Evolutionary conservation across 1,140 invertebrate genomes (phyloP).

Genomic region (Lasaia peninsularis): DNA sequence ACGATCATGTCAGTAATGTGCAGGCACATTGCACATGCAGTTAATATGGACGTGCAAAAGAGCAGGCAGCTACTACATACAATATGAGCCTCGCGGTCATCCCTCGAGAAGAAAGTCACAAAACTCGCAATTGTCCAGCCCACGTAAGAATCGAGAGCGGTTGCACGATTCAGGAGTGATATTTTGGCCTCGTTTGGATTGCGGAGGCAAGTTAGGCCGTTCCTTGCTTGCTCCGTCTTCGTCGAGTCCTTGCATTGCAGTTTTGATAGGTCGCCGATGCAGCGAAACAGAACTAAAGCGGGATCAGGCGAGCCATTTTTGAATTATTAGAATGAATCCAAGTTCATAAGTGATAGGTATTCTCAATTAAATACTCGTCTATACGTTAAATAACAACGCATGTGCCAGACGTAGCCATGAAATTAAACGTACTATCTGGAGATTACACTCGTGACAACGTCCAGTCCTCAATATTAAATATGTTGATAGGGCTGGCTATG

Average conservation of each 20-base stretch:
- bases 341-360: too few relatives aligned
- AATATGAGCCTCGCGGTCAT: conserved; percentile 58
- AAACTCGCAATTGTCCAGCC: conserved; percentile 63
- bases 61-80: conserved; percentile 44
- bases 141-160: conserved; percentile 61
- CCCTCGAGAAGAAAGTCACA: conserved; percentile 61
- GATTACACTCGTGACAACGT: too few relatives aligned
- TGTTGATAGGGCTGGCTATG: too few relatives aligned
- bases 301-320: conserved; percentile 11
- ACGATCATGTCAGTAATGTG: neutral
- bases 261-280: conserved; percentile 66
- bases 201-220: conserved; percentile 41
- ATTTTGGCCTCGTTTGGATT: conserved; percentile 46
- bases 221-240: conserved; percentile 23
- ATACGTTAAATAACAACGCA: too few relatives aligned
- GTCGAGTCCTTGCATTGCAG: conserved; percentile 47
- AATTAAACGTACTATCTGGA: too few relatives aligned
- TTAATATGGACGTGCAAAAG: conserved; percentile 8
- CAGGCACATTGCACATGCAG: conserved; percentile 20
- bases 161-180: conserved; percentile 52
- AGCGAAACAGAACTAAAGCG: conserved; percentile 67
- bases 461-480: too few relatives aligned
- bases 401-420: neutral
- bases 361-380: too few relatives aligned
- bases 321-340: too few relatives aligned